Evolutionary conservation across 2,113 vertebrate species (phyloP), one percentile per base, ranked within the genome.

Genomic region (Cervus canadensis): DNA sequence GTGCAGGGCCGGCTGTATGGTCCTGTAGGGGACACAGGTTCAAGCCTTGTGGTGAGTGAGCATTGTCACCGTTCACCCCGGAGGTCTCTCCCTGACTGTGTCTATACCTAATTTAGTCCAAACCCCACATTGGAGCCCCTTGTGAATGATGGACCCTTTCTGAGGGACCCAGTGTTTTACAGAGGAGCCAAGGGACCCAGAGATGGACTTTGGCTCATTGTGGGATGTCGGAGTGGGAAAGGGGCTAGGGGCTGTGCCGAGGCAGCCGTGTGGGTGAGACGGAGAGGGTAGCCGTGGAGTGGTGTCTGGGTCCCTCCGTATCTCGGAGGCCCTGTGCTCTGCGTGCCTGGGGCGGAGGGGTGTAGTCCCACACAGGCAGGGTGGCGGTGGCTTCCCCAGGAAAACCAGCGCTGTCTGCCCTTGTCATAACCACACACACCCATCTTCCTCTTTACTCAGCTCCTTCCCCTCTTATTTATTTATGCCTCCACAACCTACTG

Each of bases 251-350:
- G 84, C 48, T 87, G 40, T 15, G 2, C 36, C 36, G 30, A 85
- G 43, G 59, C 48, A 56, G n/a, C 56, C 2, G 0, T 25, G 43
- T 62, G 33, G 26, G 25, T 81, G 48, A 76, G 45, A 60, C 52
- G 4, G 6, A 64, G 48, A 85, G 56, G 43, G 30, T 30, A 43
- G 45, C 71, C 40, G 19, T 33, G 1, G 28, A 52, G 7, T 9
- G 28, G 11, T 50, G 13, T 43, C 59, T 48, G 26, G 28, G n/a
- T 17, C 36, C 60, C 57, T 45, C 16, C 52, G 3, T 45, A 87
- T 81, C 57, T 26, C 0, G 0, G 50, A 78, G 43, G 40, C 60
- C 74, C 33, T 2, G 0, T 2, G 4, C 45, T 40, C 12, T n/a
- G 33, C 56, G 2, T 33, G 23, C 45, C 14, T 54, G n/a, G 7